A percentile compares a stretch with the other conserved stretches of the same genome.
These are phyloP conservation scores for Brenthis daphne DNA, from an alignment of 2,888 invertebrate genomes.

Conservation along the genomic window DNA sequence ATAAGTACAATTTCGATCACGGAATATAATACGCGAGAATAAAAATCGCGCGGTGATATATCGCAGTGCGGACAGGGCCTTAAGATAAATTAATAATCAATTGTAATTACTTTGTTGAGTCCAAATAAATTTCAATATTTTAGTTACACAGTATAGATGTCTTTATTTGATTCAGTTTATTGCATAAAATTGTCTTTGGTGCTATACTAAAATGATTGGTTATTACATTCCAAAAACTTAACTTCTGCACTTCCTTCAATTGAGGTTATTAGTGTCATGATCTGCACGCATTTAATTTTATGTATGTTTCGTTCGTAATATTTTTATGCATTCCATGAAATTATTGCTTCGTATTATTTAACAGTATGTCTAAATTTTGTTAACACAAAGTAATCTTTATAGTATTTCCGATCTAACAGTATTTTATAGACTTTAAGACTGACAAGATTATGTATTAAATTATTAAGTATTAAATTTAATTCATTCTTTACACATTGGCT, in stretches of 20 bases:
- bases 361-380: slow-evolving; percentile 54
- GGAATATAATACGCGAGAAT: no score
- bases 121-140: background rate
- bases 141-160: background rate
- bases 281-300: slow-evolving; percentile 49
- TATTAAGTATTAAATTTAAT: slow-evolving; percentile 72
- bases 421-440: slow-evolving; percentile 79
- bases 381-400: slow-evolving; percentile 29
- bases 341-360: slow-evolving; percentile 55
- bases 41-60: no score
- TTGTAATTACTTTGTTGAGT: slow-evolving; percentile 25
- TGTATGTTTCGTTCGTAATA: slow-evolving; percentile 40
- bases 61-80: no score
- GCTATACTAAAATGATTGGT: slow-evolving; percentile 23
- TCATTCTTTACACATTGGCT: slow-evolving; percentile 62
- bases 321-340: slow-evolving; percentile 64
- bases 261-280: slow-evolving; percentile 38
- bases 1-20: no score
- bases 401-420: slow-evolving; percentile 66
- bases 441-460: slow-evolving; percentile 73
- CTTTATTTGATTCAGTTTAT: slow-evolving; percentile 21
- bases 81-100: slow-evolving; percentile 21
- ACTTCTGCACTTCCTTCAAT: background rate
- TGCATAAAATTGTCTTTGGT: slow-evolving; percentile 23
- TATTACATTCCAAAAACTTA: slow-evolving; percentile 35